A percentile compares a stretch with the other conserved stretches of the same genome.
phyloP scores from a whole-genome alignment of 2,113 vertebrate genomes.

The Chaetorhynchus papuensis region DNA sequence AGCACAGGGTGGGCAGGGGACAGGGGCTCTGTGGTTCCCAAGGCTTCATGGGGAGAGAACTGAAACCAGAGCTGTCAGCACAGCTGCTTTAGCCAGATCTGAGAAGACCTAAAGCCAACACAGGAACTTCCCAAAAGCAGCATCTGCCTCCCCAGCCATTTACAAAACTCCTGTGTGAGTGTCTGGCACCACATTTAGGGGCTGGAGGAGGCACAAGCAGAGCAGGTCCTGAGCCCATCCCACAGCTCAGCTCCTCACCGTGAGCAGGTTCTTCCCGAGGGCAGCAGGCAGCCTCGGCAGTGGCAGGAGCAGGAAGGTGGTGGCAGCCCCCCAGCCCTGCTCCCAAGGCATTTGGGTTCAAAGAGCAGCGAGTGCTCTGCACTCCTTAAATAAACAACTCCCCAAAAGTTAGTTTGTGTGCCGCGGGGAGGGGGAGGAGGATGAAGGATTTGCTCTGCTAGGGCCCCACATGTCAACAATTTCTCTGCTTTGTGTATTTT shows the following conservation, averaged over 20 bases:
- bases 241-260: background rate
- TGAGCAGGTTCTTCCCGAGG: background rate
- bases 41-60: background rate
- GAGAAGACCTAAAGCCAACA: background rate
- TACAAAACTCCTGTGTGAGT: fast-evolving
- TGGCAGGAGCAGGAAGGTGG: conserved; percentile 77
- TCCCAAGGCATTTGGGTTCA: conserved; percentile 71
- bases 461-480: conserved; percentile 98
- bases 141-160: background rate
- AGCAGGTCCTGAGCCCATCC: background rate
- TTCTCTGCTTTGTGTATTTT: conserved; percentile 98
- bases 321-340: conserved; percentile 71
- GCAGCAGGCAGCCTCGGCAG: conserved; percentile 33
- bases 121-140: background rate
- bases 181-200: background rate
- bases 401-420: conserved; percentile 78
- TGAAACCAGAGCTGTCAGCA: background rate
- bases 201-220: background rate
- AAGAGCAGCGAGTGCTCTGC: conserved; percentile 74
- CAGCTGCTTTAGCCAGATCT: background rate
- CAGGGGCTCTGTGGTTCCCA: background rate
- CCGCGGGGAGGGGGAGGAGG: conserved; percentile 65
- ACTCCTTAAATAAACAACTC: conserved; percentile 88
- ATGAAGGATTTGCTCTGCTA: conserved; percentile 83
- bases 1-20: background rate